phyloP scores from a whole-genome alignment of 2,797 vertebrate species.

The Falco naumanni region DNA sequence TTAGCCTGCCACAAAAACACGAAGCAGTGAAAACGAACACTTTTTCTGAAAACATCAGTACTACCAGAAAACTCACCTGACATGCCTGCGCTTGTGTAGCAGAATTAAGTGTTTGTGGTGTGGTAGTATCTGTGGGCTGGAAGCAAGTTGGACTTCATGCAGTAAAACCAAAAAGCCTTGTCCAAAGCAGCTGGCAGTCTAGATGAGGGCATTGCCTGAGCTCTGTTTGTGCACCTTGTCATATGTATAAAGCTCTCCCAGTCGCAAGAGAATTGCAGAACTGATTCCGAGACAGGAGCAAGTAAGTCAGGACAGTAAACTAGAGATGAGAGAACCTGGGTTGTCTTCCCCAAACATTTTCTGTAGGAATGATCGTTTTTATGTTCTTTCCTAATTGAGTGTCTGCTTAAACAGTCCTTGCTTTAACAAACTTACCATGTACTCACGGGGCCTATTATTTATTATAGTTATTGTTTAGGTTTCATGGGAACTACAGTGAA shows the following conservation, averaged over 20 bases:
- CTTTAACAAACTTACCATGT: not conserved
- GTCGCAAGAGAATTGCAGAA: not conserved
- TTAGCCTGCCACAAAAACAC: not conserved
- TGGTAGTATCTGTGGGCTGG: not conserved
- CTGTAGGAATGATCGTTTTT: not conserved
- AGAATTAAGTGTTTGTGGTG: not conserved
- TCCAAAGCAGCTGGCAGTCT: not conserved
- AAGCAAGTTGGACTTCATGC: not conserved
- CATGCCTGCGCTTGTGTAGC: not conserved
- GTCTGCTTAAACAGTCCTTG: not conserved
- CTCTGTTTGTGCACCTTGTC: not conserved
- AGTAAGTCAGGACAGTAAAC: not conserved
- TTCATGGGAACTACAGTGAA: not conserved
- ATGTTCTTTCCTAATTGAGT: not conserved
- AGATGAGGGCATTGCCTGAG: not conserved
- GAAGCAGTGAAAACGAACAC: not conserved
- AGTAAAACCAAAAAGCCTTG: not conserved
- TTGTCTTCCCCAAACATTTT: not conserved
- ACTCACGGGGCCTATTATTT: not conserved
- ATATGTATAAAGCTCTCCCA: not conserved
- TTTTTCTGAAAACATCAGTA: not conserved
- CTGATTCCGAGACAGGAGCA: not conserved
- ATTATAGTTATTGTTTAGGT: not conserved
- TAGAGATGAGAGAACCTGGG: not conserved
- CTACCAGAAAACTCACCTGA: not conserved